These are phyloP conservation scores for Altica lythri DNA, from an alignment of 2,888 invertebrate species.

Conservation along the genomic window DNA sequence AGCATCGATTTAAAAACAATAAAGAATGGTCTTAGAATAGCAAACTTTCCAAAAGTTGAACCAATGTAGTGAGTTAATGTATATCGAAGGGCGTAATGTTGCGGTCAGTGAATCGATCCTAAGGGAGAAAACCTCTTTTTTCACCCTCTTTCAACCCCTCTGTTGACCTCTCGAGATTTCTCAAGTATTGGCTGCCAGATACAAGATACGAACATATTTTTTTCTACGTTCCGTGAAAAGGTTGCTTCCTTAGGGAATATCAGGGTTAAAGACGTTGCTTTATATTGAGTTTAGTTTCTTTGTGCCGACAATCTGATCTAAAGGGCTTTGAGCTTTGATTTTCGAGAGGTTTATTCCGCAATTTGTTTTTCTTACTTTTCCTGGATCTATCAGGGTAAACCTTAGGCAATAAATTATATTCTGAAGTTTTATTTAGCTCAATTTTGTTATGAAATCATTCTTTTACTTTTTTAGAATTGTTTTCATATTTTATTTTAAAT, in stretches of 20 bases:
- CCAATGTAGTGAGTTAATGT: slow-evolving; percentile 48
- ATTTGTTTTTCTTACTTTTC: slow-evolving; percentile 25
- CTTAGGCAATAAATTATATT: slow-evolving; percentile 5
- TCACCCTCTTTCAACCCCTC: slow-evolving; percentile 41
- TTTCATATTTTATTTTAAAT: no score
- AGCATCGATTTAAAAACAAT: slow-evolving; percentile 44
- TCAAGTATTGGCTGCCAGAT: slow-evolving; percentile 32
- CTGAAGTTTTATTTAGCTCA: no score
- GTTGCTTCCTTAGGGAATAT: slow-evolving; percentile 31
- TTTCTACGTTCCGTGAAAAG: slow-evolving; percentile 24
- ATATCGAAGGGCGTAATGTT: slow-evolving; percentile 48
- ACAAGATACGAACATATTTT: slow-evolving; percentile 29
- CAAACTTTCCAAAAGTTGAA: slow-evolving; percentile 40
- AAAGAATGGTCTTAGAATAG: slow-evolving; percentile 40
- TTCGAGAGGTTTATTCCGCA: slow-evolving; percentile 17
- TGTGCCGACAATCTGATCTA: slow-evolving; percentile 12
- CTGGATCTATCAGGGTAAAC: background rate
- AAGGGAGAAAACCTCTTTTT: slow-evolving; percentile 34
- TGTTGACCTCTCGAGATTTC: slow-evolving; percentile 41
- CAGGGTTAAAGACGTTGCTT: slow-evolving; percentile 31
- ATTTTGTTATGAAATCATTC: no score
- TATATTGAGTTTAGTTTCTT: slow-evolving; percentile 29
- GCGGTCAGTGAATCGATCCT: slow-evolving; percentile 40
- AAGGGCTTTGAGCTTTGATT: slow-evolving; percentile 20
- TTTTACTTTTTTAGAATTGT: no score